Base-by-base conservation (phyloP, 2,888 invertebrate species). In the Lissocephala sabroskyi region DNA sequence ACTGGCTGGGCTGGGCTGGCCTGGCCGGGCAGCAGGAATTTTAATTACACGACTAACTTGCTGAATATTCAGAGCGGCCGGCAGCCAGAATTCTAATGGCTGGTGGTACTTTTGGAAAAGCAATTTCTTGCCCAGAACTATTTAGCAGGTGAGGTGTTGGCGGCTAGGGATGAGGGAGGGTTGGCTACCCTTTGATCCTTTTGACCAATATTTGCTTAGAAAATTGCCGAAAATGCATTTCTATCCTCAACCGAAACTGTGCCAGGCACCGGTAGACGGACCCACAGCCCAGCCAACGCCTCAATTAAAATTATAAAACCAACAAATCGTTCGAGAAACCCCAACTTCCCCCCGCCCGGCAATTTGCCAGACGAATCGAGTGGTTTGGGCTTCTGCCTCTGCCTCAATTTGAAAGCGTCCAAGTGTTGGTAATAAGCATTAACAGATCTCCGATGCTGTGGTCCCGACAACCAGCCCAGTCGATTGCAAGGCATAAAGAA, bases 271-370 rank as follows among this genome's bases (percentile, higher is more conserved):
- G 3, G 23, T 35, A 16, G 11, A 32, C 30, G 4, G n/a, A 17
- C 14, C 30, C 10, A 37, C 35, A 42, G 29, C 30, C 49, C 28
- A 39, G 48, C 43, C 23, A 16, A 19, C 19, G 71, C 75, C 55
- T 52, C 78, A 74, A 77, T 71, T 77, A 64, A 71, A 74, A 66
- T 62, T 77, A 64, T 55, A 74, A 70, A 68, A 77, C 66, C 64
- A 68, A 54, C 59, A 63, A 61, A 62, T 58, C 62, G 63, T 65
- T 52, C 47, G 44, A n/a, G 28, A 45, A 45, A 7, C 23, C 18
- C 1, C 29, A 45, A 10, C 14, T 16, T 11, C 19, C 26, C 3
- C 29, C 35, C 33, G 40, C 19, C 33, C 9, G 19, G 26, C 55
- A 40, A 54, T 55, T 23, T 16, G 55, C 56, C 23, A 33, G 28